Evolutionary conservation across 2,888 invertebrate species (phyloP).

Genomic region (Portevinia maculata): DNA sequence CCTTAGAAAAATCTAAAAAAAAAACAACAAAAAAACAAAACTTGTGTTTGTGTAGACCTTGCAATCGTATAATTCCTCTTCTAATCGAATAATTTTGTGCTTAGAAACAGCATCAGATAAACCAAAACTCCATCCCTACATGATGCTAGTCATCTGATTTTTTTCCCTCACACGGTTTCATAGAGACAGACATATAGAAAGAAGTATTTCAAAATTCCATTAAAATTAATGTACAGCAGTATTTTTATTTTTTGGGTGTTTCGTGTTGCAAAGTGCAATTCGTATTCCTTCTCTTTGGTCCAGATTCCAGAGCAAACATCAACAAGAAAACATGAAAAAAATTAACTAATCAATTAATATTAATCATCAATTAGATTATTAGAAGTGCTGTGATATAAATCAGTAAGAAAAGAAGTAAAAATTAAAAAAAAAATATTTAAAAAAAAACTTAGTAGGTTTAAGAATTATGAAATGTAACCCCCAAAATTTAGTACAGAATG

Average conservation of each 20-base stretch:
- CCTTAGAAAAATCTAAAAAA: constrained; percentile 49
- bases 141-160: constrained; percentile 58
- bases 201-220: constrained; percentile 63
- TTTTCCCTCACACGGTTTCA: constrained; percentile 42
- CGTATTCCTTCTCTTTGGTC: constrained; percentile 57
- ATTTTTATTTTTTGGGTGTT: constrained; percentile 34
- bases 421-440: constrained; percentile 50
- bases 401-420: constrained; percentile 69
- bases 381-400: constrained; percentile 76
- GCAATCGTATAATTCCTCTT: constrained; percentile 16
- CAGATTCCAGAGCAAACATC: constrained; percentile 45
- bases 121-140: constrained; percentile 37
- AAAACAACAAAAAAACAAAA: neutral
- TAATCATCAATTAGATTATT: constrained; percentile 73
- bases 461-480: constrained; percentile 40
- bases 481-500: constrained; percentile 51
- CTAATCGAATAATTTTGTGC: constrained; percentile 7
- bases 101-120: constrained; percentile 31
- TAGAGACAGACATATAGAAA: constrained; percentile 28
- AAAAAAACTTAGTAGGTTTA: constrained; percentile 46
- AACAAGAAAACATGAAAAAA: constrained; percentile 43
- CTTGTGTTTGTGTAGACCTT: neutral
- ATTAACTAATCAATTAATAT: constrained; percentile 64
- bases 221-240: constrained; percentile 27
- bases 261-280: constrained; percentile 60